Conservation (phyloP, 1,140 invertebrate genomes). For the Leptestheria dahalacensis region DNA sequence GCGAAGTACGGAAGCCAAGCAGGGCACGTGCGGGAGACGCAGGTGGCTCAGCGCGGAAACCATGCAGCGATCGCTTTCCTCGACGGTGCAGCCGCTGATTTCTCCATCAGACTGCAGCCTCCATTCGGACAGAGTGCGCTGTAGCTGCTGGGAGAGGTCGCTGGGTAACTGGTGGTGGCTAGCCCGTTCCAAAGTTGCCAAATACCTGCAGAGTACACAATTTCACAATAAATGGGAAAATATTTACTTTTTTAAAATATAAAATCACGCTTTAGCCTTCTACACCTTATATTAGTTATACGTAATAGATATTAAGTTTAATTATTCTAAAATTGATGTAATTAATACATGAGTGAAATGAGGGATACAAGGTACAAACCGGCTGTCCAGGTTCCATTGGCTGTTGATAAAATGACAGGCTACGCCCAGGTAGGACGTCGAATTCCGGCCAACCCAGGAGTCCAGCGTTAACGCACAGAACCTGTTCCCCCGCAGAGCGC, state of each 20-base stretch:
- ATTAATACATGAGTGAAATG: no score
- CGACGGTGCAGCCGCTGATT: conserved; percentile 9
- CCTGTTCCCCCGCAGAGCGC: background rate
- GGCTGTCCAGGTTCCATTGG: conserved; percentile 6
- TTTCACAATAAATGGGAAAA: no score
- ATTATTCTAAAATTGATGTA: no score
- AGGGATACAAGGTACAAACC: background rate
- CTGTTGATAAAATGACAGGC: conserved; percentile 5
- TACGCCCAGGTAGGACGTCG: conserved; percentile 4
- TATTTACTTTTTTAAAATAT: no score
- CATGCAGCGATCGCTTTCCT: background rate
- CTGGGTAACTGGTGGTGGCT: background rate
- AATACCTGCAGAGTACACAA: background rate
- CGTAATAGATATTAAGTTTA: no score
- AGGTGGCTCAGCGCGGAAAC: background rate
- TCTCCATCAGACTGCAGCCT: background rate
- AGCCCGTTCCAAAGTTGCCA: conserved; percentile 4
- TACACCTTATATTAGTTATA: no score
- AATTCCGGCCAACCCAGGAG: conserved; percentile 2
- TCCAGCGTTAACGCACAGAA: conserved; percentile 4
- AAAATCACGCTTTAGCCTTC: no score
- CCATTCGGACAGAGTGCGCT: background rate
- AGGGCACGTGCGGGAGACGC: conserved; percentile 12
- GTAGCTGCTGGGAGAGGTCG: background rate
- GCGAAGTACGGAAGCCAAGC: conserved; percentile 9